Evolutionary conservation across 2,888 invertebrate species (phyloP).

Genomic region (Coremacera marginata): DNA sequence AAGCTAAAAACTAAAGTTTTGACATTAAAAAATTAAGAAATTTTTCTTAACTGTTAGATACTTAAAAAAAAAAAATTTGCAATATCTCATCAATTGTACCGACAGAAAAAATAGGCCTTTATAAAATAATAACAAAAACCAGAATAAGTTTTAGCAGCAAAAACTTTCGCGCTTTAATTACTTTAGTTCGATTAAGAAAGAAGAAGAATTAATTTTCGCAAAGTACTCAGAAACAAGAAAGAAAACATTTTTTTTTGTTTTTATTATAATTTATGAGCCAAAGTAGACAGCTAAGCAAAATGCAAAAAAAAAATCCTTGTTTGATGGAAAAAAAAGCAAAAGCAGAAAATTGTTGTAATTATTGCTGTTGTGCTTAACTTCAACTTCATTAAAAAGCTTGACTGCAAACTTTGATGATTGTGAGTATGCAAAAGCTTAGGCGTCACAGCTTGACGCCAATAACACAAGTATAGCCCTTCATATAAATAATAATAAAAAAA

Average conservation of each 20-base stretch:
- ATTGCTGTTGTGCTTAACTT: background rate
- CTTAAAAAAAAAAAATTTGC: background rate
- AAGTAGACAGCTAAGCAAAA: too few species aligned
- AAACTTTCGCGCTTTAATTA: conserved; percentile 5
- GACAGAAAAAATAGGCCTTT: background rate
- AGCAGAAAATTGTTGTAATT: background rate
- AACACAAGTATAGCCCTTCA: too few species aligned
- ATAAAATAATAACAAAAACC: background rate
- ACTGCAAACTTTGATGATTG: background rate
- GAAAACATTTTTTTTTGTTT: background rate
- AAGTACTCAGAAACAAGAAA: background rate
- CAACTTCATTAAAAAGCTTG: background rate
- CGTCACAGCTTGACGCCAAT: too few species aligned
- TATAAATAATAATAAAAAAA: background rate
- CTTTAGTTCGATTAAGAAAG: conserved; percentile 10
- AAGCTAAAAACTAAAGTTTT: too few species aligned
- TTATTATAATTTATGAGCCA: background rate
- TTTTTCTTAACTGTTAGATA: background rate
- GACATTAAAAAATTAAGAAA: background rate
- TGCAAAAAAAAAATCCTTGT: too few species aligned
- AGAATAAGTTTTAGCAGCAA: background rate
- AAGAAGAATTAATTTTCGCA: background rate
- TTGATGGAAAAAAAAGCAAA: background rate
- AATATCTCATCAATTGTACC: background rate
- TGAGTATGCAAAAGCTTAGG: too few species aligned